Evolutionary conservation across 2,888 invertebrate species (phyloP), one percentile per base, ranked within the genome.

Genomic region (Philereme transversata): DNA sequence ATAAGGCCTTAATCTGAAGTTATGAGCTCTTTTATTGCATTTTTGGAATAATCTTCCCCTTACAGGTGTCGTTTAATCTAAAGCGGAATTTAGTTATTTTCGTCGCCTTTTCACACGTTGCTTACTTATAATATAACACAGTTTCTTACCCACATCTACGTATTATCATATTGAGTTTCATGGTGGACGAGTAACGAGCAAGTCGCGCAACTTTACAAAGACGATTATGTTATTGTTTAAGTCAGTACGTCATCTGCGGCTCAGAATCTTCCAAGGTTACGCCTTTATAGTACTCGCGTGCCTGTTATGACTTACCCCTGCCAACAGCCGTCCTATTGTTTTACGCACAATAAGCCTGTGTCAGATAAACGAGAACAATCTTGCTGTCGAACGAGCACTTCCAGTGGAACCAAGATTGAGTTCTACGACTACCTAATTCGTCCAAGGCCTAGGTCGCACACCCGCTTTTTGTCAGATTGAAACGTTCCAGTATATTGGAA

Each of bases 141-240:
- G 40, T 40, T 40, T 6, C 40, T 5, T 40, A 40, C 8, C 79
- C 77, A 81, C 82, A 82, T 81, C 79, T 84, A 83, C 72, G 69
- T 69, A 65, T 45, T 44, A 40, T 22, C 22, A 2, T 34, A 40
- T 40, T 35, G 78, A 76, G 81, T 85, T 81, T 79, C 63, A 68
- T 64, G 60, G 62, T 61, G 54, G 54, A 57, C 49, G 48, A 5
- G 4, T 5, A n/a, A 5, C 48, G 35, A 6, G 35, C 6, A 9
- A 35, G 46, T 46, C 33, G 22, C 45, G 45, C 45, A 22, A 46
- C 10, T 22, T 8, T 5, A 40, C 7, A 43, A 51, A 72, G 79
- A 79, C 77, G 76, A 72, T 72, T 65, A 68, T 75, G 70, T 79
- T 81, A 86, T 86, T 89, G 84, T 88, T 84, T 81, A 81, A 68